Evolutionary conservation across 2,888 invertebrate species (phyloP).

Genomic region (Scaptomyza flava): DNA sequence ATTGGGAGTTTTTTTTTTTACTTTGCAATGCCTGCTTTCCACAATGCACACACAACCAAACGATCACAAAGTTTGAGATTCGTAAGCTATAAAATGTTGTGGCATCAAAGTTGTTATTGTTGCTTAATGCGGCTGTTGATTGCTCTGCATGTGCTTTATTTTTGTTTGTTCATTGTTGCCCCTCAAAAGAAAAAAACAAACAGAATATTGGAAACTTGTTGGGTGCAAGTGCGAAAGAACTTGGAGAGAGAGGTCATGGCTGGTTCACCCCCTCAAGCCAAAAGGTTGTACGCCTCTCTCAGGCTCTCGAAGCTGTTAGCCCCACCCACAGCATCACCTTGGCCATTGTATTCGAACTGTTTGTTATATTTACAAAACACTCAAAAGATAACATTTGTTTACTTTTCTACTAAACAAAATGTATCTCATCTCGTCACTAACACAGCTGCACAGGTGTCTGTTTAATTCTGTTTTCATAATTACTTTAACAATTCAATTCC

Average conservation of each 20-base stretch:
- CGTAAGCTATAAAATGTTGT: constrained; percentile 30
- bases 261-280: constrained; percentile 27
- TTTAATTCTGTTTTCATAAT: constrained; percentile 19
- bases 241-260: constrained; percentile 50
- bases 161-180: constrained; percentile 33
- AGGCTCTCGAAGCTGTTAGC: constrained; percentile 49
- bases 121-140: constrained; percentile 43
- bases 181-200: background rate
- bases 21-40: constrained; percentile 29
- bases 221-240: constrained; percentile 35
- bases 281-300: constrained; percentile 36
- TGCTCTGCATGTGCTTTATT: constrained; percentile 64
- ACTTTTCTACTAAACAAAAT: constrained; percentile 39
- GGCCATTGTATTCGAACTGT: constrained; percentile 13
- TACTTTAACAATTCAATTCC: constrained; percentile 7
- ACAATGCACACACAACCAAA: background rate
- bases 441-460: constrained; percentile 19
- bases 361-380: constrained; percentile 55
- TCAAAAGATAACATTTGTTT: constrained; percentile 53
- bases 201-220: constrained; percentile 12
- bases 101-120: constrained; percentile 31
- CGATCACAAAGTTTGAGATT: constrained; percentile 2
- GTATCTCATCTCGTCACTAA: constrained; percentile 32
- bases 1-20: constrained; percentile 9
- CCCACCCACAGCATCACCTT: background rate